A percentile compares a stretch with the other conserved stretches of the same genome.
Conservation (phyloP, 2,797 vertebrate species). For the Halcyon leucocephala region DNA sequence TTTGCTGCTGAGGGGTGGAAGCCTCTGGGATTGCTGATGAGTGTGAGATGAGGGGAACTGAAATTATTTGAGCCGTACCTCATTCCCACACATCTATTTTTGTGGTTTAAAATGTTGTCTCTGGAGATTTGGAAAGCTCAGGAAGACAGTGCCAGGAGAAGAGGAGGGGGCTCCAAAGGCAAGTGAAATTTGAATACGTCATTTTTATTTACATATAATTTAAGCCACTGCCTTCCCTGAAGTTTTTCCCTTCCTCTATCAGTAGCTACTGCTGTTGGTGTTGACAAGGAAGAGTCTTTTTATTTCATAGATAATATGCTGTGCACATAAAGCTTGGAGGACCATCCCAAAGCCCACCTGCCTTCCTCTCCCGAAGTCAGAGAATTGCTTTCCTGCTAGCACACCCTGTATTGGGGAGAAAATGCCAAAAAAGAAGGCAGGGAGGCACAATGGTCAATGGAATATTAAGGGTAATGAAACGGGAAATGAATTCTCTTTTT, state of each 20-base stretch:
- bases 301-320: not conserved
- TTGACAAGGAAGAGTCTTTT: not conserved
- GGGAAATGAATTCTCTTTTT: not conserved
- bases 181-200: not conserved
- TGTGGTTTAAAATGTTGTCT: not conserved
- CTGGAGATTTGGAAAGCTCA: not conserved
- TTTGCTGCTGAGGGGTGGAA: not conserved
- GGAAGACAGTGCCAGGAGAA: not conserved
- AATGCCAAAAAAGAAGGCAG: not conserved
- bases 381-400: not conserved
- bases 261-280: not conserved
- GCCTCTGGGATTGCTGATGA: not conserved
- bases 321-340: not conserved
- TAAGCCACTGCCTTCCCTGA: not conserved
- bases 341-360: not conserved
- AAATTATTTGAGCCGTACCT: not conserved
- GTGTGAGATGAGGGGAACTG: not conserved
- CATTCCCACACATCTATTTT: not conserved
- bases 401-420: not conserved
- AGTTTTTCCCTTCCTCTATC: not conserved
- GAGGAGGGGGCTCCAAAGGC: not conserved
- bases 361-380: not conserved
- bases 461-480: not conserved
- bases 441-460: not conserved
- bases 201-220: not conserved